A percentile compares a stretch with the other conserved stretches of the same genome.
Evolutionary conservation across 2,113 vertebrate species (phyloP).

Genomic region (Chlorodrepanis virens): DNA sequence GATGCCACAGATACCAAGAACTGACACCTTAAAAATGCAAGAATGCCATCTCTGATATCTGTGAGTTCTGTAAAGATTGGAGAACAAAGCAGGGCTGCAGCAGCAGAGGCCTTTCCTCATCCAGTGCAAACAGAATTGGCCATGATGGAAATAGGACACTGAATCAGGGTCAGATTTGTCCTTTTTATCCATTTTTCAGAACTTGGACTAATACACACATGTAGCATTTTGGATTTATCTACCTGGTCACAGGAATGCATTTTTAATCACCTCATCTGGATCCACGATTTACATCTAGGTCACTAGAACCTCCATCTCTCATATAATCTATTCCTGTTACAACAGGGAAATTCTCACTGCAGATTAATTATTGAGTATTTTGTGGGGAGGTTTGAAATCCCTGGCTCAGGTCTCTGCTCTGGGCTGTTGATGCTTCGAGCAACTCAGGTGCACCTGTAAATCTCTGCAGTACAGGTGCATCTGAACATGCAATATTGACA

Average conservation of each 20-base stretch:
- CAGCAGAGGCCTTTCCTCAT: neutral
- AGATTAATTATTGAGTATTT: constrained; percentile 17
- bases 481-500: neutral
- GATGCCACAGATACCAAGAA: neutral
- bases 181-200: neutral
- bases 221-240: neutral
- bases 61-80: neutral
- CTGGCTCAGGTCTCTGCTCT: neutral
- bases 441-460: neutral
- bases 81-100: neutral
- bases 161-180: neutral
- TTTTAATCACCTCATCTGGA: neutral
- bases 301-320: neutral
- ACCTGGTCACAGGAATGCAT: neutral
- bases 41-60: neutral
- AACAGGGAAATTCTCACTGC: neutral
- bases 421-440: neutral
- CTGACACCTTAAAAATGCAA: neutral
- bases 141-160: neutral
- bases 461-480: neutral
- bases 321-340: neutral
- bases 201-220: neutral
- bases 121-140: neutral
- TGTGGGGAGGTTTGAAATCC: neutral
- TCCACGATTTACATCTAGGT: neutral